Percentiles rank a stretch among this genome's conserved stretches.
phyloP scores from a whole-genome alignment of 2,113 vertebrate species.

The Empidonax alnorum region DNA sequence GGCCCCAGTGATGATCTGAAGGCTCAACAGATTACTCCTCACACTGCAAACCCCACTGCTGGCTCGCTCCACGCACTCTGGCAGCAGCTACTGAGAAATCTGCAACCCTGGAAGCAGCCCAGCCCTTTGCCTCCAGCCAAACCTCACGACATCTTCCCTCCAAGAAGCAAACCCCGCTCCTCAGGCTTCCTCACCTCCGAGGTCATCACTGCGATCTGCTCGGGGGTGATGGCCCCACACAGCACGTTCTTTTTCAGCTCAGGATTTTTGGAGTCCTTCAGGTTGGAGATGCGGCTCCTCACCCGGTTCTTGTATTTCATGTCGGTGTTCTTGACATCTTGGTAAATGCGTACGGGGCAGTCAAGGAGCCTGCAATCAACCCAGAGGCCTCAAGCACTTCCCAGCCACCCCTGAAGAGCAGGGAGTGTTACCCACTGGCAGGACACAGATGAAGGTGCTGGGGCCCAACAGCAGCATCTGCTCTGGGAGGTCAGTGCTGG shows the following conservation, averaged over 20 bases:
- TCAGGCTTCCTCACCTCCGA: constrained; percentile 83
- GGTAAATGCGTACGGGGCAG: constrained; percentile 83
- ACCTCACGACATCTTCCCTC: background rate
- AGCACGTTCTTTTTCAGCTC: constrained; percentile 90
- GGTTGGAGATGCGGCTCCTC: constrained; percentile 93
- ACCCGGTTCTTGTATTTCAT: constrained; percentile 92
- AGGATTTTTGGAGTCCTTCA: constrained; percentile 95
- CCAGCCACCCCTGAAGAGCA: background rate
- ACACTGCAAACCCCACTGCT: background rate
- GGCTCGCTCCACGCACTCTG: background rate
- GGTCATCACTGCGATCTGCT: constrained; percentile 90
- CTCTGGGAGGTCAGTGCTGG: background rate
- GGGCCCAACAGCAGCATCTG: background rate
- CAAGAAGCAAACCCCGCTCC: background rate
- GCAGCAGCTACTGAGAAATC: background rate
- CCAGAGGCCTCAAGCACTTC: background rate
- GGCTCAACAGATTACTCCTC: background rate
- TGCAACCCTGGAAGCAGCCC: background rate
- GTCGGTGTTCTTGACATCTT: constrained; percentile 90
- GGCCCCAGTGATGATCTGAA: background rate
- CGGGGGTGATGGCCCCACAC: constrained; percentile 84
- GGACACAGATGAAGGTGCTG: background rate
- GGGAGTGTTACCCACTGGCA: background rate
- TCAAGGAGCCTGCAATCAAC: constrained; percentile 77
- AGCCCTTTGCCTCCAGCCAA: background rate